A percentile compares a stretch with the other conserved stretches of the same genome.
Evolutionary conservation across 2,888 invertebrate species (phyloP).

Genomic region (Zaprionus lineosus): DNA sequence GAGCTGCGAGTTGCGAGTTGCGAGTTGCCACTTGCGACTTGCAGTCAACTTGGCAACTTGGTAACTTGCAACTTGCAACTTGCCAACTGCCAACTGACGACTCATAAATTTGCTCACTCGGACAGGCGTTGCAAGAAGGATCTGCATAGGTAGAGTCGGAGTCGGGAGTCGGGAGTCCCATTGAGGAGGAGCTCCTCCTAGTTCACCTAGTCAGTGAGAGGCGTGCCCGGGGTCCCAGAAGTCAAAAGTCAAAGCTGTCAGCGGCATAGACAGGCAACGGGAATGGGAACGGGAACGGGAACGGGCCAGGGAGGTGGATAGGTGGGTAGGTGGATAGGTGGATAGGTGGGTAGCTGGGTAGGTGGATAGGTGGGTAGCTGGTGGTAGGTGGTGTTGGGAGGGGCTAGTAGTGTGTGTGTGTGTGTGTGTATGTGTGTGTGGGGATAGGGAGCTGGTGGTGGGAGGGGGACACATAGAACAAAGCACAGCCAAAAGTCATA

Average conservation of each 20-base stretch:
- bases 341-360: too few species aligned
- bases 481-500: slow-evolving; percentile 52
- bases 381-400: too few species aligned
- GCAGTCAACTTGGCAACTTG: slow-evolving; percentile 3
- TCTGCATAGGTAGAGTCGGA: neutral
- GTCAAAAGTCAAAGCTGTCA: slow-evolving; percentile 68
- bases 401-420: too few species aligned
- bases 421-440: too few species aligned
- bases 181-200: neutral
- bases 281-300: too few species aligned
- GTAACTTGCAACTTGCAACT: slow-evolving; percentile 22
- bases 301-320: too few species aligned
- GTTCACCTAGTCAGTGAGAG: slow-evolving; percentile 11
- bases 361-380: too few species aligned
- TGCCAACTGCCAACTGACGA: slow-evolving; percentile 44
- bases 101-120: slow-evolving; percentile 44
- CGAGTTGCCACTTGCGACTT: slow-evolving; percentile 5
- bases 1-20: too few species aligned
- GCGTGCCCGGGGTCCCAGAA: slow-evolving; percentile 43
- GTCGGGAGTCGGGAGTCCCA: neutral
- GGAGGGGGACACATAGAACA: slow-evolving; percentile 41
- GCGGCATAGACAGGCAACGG: slow-evolving; percentile 28
- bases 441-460: neutral
- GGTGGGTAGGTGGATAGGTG: too few species aligned
- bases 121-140: slow-evolving; percentile 43